These are phyloP conservation scores for Ypsolopha scabrella DNA, from an alignment of 2,888 invertebrate genomes.

Conservation along the genomic window DNA sequence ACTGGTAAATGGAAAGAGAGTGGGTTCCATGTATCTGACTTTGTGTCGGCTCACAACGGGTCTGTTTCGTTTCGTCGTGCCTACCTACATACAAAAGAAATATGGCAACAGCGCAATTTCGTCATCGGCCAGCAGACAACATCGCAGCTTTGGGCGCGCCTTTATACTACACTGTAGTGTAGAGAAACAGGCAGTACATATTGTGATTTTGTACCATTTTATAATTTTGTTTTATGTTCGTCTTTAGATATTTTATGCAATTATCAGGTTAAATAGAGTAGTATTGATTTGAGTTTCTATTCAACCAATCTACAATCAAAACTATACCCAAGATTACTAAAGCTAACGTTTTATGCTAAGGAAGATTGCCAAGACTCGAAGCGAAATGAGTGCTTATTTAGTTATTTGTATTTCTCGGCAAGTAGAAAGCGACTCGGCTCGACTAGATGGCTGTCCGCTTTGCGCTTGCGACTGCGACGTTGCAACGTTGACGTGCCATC, in stretches of 20 bases:
- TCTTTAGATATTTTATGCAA: too few species aligned
- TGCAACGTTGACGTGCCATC: background rate
- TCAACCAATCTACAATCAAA: too few species aligned
- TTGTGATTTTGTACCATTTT: background rate
- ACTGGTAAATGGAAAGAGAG: too few species aligned
- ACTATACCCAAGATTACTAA: too few species aligned
- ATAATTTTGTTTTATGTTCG: too few species aligned
- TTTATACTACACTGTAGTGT: too few species aligned
- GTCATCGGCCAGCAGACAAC: slow-evolving; percentile 4
- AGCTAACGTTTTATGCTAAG: background rate
- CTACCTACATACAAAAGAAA: slow-evolving; percentile 1
- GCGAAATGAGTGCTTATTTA: background rate
- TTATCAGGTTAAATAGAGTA: too few species aligned
- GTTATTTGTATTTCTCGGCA: slow-evolving; percentile 5
- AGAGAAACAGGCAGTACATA: too few species aligned
- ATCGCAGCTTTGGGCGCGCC: slow-evolving; percentile 3
- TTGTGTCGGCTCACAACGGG: too few species aligned
- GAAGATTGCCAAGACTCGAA: background rate
- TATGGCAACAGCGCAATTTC: slow-evolving; percentile 10
- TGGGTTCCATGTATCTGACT: too few species aligned
- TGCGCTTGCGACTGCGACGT: slow-evolving; percentile 14
- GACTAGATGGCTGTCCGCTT: slow-evolving; percentile 3
- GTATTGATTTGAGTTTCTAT: too few species aligned
- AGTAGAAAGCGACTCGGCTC: slow-evolving; percentile 12
- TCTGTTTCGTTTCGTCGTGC: too few species aligned